Evolutionary conservation across 2,797 vertebrate species (phyloP).

Genomic region (Carcharodon carcharias): DNA sequence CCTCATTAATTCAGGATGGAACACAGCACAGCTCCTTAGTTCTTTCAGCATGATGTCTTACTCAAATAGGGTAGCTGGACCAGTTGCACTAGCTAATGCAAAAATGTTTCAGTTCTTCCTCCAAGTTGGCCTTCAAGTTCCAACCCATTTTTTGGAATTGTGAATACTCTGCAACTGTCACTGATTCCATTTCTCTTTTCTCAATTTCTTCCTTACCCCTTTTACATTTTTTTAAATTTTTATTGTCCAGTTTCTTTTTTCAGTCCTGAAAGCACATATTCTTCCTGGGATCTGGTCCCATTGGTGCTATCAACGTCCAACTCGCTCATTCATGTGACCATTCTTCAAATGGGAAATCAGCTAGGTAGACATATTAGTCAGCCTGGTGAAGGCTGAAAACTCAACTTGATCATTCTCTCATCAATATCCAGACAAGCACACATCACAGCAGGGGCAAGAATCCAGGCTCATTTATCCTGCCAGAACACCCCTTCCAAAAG

Average conservation of each 20-base stretch:
- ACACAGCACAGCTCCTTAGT: background rate
- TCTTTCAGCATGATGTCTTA: conserved; percentile 13
- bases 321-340: background rate
- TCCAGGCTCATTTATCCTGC: background rate
- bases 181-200: background rate
- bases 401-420: background rate
- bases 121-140: background rate
- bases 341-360: background rate
- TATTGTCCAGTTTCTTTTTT: background rate
- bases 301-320: background rate
- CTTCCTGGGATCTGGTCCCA: background rate
- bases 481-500: background rate
- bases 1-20: conserved; percentile 15
- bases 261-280: too few species aligned
- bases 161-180: background rate
- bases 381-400: background rate
- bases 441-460: background rate
- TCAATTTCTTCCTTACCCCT: background rate
- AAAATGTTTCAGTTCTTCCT: background rate
- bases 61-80: background rate
- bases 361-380: background rate
- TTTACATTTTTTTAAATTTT: background rate
- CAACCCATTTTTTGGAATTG: background rate
- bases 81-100: background rate
- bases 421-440: background rate